Conservation (phyloP, 2,888 invertebrate species). For the Abscondita cerata region DNA sequence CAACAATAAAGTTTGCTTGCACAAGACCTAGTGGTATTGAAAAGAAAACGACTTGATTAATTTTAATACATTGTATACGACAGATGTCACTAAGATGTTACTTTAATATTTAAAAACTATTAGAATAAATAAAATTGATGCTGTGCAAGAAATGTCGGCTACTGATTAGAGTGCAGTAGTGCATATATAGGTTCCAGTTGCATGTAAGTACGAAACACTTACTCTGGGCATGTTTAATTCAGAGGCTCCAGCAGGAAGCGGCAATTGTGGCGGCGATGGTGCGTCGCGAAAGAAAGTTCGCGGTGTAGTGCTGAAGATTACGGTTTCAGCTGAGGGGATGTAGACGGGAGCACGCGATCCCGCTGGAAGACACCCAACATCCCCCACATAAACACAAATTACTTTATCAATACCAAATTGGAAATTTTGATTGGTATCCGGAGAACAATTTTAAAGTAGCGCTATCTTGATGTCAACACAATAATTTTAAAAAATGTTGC, state of each 20-base stretch:
- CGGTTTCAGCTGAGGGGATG: conserved; percentile 47
- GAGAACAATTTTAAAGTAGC: conserved; percentile 14
- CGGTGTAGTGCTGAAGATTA: conserved; percentile 46
- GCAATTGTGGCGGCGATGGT: conserved; percentile 48
- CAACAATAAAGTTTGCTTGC: no score
- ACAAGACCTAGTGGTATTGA: no score
- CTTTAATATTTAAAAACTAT: no score
- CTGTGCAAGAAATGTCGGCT: no score
- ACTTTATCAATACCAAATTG: conserved; percentile 20
- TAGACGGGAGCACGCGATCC: conserved; percentile 57
- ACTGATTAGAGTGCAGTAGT: no score
- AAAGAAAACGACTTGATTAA: no score
- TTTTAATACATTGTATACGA: no score
- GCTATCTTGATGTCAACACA: no score
- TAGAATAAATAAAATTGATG: no score
- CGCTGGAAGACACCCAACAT: conserved; percentile 50
- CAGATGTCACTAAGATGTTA: no score
- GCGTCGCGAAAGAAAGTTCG: conserved; percentile 48
- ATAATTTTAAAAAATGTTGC: no score
- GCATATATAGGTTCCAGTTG: no score
- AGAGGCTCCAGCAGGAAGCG: conserved; percentile 44
- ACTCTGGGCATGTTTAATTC: conserved; percentile 43
- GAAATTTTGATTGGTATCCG: background rate
- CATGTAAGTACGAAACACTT: conserved; percentile 30
- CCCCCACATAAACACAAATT: conserved; percentile 37